These are phyloP conservation scores for Drosophila serrata DNA, from an alignment of 1,140 invertebrate genomes.

Conservation along the genomic window DNA sequence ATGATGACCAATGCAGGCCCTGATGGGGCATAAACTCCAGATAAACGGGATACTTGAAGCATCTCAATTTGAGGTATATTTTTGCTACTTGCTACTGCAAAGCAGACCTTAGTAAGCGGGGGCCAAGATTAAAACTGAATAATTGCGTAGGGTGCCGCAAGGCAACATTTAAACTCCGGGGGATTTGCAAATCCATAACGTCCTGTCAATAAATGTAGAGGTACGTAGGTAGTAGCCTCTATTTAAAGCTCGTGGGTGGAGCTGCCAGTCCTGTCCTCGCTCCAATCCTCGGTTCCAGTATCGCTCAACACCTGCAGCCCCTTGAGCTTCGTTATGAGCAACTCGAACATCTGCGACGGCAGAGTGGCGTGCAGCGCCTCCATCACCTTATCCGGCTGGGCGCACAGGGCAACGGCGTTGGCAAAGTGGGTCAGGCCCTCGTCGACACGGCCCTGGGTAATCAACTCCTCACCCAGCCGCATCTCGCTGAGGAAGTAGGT, in stretches of 20 bases:
- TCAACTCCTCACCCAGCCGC: background rate
- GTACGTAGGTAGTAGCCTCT: no score
- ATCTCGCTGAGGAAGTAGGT: constrained; percentile 3
- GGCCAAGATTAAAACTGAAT: background rate
- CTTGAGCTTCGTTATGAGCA: constrained; percentile 5
- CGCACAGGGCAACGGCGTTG: constrained; percentile 6
- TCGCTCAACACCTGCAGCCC: background rate
- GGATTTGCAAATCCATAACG: background rate
- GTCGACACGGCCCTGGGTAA: background rate
- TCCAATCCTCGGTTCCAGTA: background rate
- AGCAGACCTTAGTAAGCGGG: background rate
- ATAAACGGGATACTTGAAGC: background rate
- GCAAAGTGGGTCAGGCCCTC: constrained; percentile 4
- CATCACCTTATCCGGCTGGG: constrained; percentile 6
- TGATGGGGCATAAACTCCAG: background rate
- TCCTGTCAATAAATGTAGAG: no score
- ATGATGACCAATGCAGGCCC: background rate
- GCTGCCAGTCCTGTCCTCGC: constrained; percentile 2
- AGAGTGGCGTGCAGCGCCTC: background rate
- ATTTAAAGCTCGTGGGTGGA: background rate
- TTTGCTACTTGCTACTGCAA: background rate
- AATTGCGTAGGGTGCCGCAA: background rate
- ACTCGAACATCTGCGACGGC: background rate
- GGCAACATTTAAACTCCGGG: background rate
- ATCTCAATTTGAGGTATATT: background rate